These are phyloP conservation scores for Myiozetetes cayanensis DNA, from an alignment of 2,113 vertebrate genomes.

Conservation along the genomic window DNA sequence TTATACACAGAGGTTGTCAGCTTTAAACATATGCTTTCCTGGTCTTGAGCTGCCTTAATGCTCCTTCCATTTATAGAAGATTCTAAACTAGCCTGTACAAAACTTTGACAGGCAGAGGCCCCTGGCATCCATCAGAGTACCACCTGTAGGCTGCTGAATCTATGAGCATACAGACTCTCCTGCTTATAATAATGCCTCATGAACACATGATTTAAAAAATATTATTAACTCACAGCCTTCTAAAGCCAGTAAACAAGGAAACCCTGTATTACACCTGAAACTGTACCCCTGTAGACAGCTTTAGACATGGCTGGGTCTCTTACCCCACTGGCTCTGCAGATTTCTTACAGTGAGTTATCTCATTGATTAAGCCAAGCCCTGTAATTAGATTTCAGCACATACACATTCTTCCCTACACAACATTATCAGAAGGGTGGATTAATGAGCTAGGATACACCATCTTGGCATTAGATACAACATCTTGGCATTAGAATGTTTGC, in stretches of 20 bases:
- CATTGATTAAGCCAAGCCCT: background rate
- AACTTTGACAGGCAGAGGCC: background rate
- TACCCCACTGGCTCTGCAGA: background rate
- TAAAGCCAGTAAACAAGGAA: background rate
- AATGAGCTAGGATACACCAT: background rate
- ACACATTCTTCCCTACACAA: background rate
- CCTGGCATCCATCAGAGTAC: background rate
- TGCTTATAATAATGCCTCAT: background rate
- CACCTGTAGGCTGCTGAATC: background rate
- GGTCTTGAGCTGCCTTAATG: background rate
- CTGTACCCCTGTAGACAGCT: background rate
- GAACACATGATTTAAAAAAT: background rate
- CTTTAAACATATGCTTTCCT: background rate
- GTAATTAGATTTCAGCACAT: background rate
- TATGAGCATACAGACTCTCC: background rate
- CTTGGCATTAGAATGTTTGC: background rate
- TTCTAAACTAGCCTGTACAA: background rate
- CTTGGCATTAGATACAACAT: background rate
- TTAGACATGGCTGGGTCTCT: background rate
- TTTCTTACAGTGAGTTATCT: background rate
- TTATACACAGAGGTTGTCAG: background rate
- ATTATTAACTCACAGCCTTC: background rate
- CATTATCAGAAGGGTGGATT: background rate
- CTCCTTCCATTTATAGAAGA: background rate
- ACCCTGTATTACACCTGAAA: background rate